These are phyloP conservation scores for Drosophila bocki DNA, from an alignment of 1,140 invertebrate genomes.

Conservation along the genomic window DNA sequence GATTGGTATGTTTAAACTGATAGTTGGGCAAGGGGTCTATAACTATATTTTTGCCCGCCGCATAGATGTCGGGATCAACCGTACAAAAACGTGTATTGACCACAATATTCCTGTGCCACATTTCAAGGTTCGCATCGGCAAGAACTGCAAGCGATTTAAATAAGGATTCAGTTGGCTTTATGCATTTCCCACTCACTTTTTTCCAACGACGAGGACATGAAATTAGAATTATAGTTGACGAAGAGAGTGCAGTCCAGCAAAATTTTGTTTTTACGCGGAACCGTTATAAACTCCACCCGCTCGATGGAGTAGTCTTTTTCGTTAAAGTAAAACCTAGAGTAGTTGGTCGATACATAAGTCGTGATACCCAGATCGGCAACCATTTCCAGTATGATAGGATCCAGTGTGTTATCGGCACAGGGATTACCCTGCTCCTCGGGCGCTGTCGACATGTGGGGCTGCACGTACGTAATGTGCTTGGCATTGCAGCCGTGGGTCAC, in stretches of 20 bases:
- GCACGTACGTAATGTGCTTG: conserved; percentile 35
- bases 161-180: too few species aligned
- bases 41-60: conserved; percentile 36
- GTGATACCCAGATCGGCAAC: conserved; percentile 49
- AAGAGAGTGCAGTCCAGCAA: conserved; percentile 45
- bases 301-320: conserved; percentile 15
- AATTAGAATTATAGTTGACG: conserved; percentile 42
- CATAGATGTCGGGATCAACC: conserved; percentile 56
- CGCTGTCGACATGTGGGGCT: conserved; percentile 10
- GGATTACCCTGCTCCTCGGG: conserved; percentile 38
- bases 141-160: conserved; percentile 24
- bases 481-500: conserved; percentile 34
- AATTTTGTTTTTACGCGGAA: not conserved
- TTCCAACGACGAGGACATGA: conserved; percentile 1
- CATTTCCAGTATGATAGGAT: conserved; percentile 49
- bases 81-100: conserved; percentile 53
- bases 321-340: not conserved
- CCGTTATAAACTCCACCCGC: conserved; percentile 21
- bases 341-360: conserved; percentile 18
- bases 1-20: conserved; percentile 39
- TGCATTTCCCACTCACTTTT: conserved; percentile 4
- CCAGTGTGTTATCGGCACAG: conserved; percentile 22
- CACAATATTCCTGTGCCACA: conserved; percentile 23
- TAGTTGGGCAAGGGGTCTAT: conserved; percentile 28
- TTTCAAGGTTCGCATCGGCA: not conserved